phyloP scores from a whole-genome alignment of 2,797 vertebrate genomes.

The Tangara arthus region DNA sequence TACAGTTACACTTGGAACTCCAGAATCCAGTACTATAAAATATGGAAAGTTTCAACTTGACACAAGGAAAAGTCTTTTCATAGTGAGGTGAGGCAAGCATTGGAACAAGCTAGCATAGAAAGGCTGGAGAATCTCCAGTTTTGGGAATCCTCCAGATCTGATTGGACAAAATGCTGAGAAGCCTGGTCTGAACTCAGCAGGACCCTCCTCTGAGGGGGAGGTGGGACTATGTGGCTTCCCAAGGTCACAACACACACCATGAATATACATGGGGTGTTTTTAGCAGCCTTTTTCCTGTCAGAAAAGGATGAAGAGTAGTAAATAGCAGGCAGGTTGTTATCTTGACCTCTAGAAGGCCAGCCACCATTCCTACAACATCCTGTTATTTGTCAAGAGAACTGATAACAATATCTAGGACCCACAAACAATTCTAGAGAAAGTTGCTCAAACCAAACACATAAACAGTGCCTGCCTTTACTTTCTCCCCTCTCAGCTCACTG shows the following conservation, averaged over 20 bases:
- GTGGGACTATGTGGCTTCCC: not conserved
- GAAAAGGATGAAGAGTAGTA: constrained; percentile 33
- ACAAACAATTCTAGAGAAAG: constrained; percentile 24
- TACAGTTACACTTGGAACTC: not conserved
- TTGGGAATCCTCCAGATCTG: not conserved
- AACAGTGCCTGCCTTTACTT: not conserved
- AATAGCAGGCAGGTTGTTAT: constrained; percentile 48
- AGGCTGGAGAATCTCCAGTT: not conserved
- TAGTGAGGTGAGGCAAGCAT: not conserved
- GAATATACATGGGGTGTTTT: constrained; percentile 15
- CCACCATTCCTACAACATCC: constrained; percentile 58
- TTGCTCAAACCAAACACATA: not conserved
- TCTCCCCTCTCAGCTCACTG: not conserved
- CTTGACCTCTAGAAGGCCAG: constrained; percentile 57
- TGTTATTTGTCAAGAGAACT: constrained; percentile 42
- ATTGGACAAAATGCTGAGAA: not conserved
- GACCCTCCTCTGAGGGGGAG: not conserved
- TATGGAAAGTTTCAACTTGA: not conserved
- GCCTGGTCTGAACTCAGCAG: not conserved
- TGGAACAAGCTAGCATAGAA: not conserved
- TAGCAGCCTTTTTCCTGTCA: constrained; percentile 44
- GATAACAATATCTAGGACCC: constrained; percentile 5
- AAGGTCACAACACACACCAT: not conserved
- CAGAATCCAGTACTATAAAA: not conserved
- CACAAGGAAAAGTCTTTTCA: not conserved